A percentile compares a stretch with the other conserved stretches of the same genome.
Conservation (phyloP, 2,113 vertebrate genomes). For the Sakesphorus luctuosus region DNA sequence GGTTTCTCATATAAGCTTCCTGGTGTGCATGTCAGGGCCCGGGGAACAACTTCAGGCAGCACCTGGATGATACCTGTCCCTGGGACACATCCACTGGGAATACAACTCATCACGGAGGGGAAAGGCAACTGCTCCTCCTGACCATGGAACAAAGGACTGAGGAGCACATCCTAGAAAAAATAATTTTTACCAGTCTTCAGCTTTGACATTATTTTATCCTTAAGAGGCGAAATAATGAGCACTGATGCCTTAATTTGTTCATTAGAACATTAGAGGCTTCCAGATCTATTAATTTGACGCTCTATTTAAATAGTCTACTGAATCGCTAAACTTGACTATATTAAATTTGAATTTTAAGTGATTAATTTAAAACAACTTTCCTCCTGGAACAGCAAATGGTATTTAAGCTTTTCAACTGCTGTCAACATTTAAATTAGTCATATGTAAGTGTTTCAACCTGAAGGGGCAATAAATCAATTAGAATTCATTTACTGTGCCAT, state of each 20-base stretch:
- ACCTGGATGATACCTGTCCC: background rate
- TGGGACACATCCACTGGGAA: background rate
- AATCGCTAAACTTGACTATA: conserved; percentile 55
- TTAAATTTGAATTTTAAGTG: conserved; percentile 65
- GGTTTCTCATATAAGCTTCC: conserved; percentile 1
- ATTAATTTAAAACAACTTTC: conserved; percentile 54
- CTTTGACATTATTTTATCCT: conserved; percentile 56
- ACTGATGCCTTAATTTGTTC: conserved; percentile 66
- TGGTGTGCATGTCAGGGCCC: background rate
- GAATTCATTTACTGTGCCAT: conserved; percentile 66
- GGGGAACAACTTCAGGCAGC: background rate
- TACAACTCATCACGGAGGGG: background rate
- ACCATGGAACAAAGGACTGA: conserved; percentile 4
- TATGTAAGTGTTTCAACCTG: conserved; percentile 53
- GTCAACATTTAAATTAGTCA: conserved; percentile 68
- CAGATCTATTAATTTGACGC: conserved; percentile 63
- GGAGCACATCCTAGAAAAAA: background rate
- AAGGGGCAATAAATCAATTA: conserved; percentile 79
- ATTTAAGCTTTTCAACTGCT: conserved; percentile 44
- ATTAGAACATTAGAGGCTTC: conserved; percentile 51
- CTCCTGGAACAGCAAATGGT: conserved; percentile 22
- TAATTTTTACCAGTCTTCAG: conserved; percentile 20
- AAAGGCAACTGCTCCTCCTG: background rate
- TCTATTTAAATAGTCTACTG: conserved; percentile 46
- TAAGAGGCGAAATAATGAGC: conserved; percentile 70